Evolutionary conservation across 2,888 invertebrate species (phyloP), one percentile per base, ranked within the genome.

Genomic region (Mycalesis mineus): DNA sequence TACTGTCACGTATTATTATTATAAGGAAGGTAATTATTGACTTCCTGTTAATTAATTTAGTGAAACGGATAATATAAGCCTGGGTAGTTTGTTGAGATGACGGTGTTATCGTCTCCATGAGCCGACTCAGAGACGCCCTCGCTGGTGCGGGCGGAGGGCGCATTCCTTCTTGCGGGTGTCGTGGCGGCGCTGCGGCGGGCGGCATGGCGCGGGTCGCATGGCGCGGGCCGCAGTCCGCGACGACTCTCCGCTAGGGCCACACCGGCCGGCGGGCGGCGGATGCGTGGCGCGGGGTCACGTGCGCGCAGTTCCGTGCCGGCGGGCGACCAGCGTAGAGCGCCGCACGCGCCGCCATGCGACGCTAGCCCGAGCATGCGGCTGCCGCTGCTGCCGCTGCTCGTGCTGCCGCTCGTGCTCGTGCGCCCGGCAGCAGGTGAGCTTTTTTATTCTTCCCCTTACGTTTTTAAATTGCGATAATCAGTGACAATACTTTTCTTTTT

Each of bases 321-420:
- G 65, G 70, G 64, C 68, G 65, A 62, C 45, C 63, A 65, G 76
- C 77, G 74, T 68, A 71, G 72, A 73, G 73, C 74, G 77, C 74
- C 74, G 71, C 71, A 75, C 78, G 81, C 82, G 81, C 84, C 83
- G 81, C 74, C 80, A 87, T 87, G 88, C 82, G 73, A 73, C 82
- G 79, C 75, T 83, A 84, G 80, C 75, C 72, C 72, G 81, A 83
- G 84, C 84, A 88, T 88, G 88, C 88, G 85, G 83, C 82, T 85
- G 82, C 84, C 82, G 71, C 74, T 87, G 79, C 84, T 87, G 84
- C 86, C 87, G 82, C 82, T 88, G 75, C 80, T 87, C 74, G 80
- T 85, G 80, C 82, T 87, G 84, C 84, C 84, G 81, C 84, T 89
- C 80, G 78, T 86, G 78, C 84, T 88, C 70, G 83, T 80, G 80